Evolutionary conservation across 1,140 invertebrate species (phyloP).

Genomic region (Nephotettix cincticeps): DNA sequence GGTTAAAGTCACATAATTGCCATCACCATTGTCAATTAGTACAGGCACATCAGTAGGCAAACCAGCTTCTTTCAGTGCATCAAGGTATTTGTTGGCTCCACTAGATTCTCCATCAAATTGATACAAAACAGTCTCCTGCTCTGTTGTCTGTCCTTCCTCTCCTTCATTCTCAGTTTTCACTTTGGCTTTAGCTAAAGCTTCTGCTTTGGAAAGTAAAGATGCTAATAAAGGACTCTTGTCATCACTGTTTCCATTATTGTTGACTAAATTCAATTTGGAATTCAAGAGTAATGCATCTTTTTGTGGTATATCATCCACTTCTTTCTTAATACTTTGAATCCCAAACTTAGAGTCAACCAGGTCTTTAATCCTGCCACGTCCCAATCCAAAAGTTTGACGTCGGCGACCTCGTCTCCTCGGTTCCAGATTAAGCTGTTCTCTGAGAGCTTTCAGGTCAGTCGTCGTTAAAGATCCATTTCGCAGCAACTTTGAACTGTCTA

Average conservation of each 20-base stretch:
- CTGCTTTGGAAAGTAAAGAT: conserved; percentile 39
- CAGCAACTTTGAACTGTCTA: conserved; percentile 1
- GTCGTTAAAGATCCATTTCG: conserved; percentile 10
- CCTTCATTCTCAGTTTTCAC: conserved; percentile 17
- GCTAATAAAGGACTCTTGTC: conserved; percentile 37
- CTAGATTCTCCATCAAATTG: conserved; percentile 27
- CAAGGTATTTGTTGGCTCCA: conserved; percentile 46
- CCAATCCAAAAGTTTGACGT: conserved; percentile 23
- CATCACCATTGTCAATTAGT: conserved; percentile 55
- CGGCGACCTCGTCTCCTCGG: conserved; percentile 32
- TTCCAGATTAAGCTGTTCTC: conserved; percentile 28
- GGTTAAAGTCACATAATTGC: conserved; percentile 55
- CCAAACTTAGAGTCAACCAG: conserved; percentile 23
- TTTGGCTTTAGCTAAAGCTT: conserved; percentile 30
- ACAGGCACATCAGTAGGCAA: conserved; percentile 56
- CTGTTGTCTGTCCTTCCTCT: neutral
- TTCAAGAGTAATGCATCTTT: conserved; percentile 1
- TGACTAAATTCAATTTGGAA: conserved; percentile 14
- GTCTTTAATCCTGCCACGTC: conserved; percentile 30
- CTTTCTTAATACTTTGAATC: conserved; percentile 34
- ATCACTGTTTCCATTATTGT: conserved; percentile 26
- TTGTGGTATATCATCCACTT: conserved; percentile 26
- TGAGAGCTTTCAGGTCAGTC: neutral
- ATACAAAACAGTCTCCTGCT: conserved; percentile 23
- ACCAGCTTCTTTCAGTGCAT: conserved; percentile 54